Percentiles rank a stretch among this genome's conserved stretches.
phyloP scores from a whole-genome alignment of 2,797 vertebrate species.

The Hemibagrus guttatus region DNA sequence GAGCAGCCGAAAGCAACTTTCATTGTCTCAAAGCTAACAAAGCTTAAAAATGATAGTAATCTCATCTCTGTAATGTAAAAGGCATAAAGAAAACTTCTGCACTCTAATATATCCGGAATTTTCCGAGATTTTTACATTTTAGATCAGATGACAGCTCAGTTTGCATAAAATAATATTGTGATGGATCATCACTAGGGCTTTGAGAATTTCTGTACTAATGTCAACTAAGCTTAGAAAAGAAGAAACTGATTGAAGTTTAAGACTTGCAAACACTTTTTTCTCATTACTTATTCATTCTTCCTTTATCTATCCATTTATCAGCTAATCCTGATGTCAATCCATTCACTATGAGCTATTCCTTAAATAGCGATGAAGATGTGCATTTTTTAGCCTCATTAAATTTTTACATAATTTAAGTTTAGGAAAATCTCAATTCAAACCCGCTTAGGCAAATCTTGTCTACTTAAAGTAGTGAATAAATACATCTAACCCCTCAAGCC shows the following conservation, averaged over 20 bases:
- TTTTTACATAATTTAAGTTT: constrained; percentile 28
- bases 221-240: background rate
- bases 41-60: background rate
- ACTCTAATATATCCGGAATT: background rate
- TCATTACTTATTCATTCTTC: constrained; percentile 32
- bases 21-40: background rate
- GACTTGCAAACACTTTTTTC: background rate
- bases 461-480: constrained; percentile 53
- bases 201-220: background rate
- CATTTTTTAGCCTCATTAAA: constrained; percentile 5
- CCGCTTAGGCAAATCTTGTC: background rate
- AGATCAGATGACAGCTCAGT: background rate
- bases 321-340: constrained; percentile 3
- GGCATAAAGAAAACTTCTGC: background rate
- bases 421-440: background rate
- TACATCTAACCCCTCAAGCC: constrained; percentile 54
- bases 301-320: constrained; percentile 5
- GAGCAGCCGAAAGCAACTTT: no score
- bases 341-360: background rate
- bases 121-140: background rate
- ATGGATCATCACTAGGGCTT: background rate
- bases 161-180: background rate
- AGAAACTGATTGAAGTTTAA: background rate
- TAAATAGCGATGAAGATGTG: background rate
- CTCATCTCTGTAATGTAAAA: background rate